phyloP scores from a whole-genome alignment of 30 jellyfish, hydroid and myxozoan species.

The Hydractinia echinata region DNA sequence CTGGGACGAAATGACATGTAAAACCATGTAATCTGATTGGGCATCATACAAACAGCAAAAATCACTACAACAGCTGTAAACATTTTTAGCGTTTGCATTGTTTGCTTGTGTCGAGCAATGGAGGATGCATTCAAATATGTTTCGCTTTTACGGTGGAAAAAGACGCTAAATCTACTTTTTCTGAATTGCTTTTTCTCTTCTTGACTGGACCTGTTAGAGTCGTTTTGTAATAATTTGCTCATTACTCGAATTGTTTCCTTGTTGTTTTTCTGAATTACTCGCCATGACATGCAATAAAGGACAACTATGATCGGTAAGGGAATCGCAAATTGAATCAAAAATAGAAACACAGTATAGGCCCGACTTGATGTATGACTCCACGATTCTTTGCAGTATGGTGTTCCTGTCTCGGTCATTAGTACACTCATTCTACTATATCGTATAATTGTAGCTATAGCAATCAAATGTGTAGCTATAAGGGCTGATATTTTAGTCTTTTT shows the following conservation, averaged over 20 bases:
- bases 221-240: too few relatives aligned
- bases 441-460: constrained; percentile 33
- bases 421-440: constrained; percentile 16
- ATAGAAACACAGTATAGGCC: too few relatives aligned
- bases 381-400: too few relatives aligned
- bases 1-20: constrained; percentile 53
- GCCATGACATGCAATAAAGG: too few relatives aligned
- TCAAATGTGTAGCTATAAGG: constrained; percentile 25
- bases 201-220: neutral
- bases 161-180: neutral
- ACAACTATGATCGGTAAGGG: too few relatives aligned
- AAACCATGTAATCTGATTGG: constrained; percentile 80
- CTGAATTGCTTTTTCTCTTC: neutral
- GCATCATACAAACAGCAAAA: constrained; percentile 74
- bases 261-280: too few relatives aligned
- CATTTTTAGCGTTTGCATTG: constrained; percentile 67
- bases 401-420: too few relatives aligned
- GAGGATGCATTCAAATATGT: constrained; percentile 10
- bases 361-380: too few relatives aligned
- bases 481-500: constrained; percentile 22
- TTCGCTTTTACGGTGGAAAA: too few relatives aligned
- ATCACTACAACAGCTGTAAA: constrained; percentile 74
- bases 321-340: too few relatives aligned
- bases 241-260: too few relatives aligned
- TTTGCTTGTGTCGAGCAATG: constrained; percentile 58